Base-by-base conservation (phyloP, 2,888 invertebrate genomes). In the Caenorhabditis wallacei region DNA sequence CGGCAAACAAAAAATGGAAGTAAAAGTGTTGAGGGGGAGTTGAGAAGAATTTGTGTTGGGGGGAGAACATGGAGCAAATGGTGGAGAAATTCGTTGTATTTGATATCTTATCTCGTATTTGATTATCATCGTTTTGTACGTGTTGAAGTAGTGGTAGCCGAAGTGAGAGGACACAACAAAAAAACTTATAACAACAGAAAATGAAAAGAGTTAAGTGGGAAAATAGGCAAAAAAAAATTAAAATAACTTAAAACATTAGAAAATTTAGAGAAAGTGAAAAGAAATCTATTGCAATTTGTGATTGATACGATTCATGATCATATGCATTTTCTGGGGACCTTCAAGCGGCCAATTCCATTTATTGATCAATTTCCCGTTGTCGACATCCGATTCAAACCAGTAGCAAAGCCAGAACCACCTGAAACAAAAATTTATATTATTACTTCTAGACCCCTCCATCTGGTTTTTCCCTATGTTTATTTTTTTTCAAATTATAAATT, bases 401-500 rank as follows among this genome's bases (percentile, higher is more conserved):
- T 86, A 90, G 72, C 89, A 89, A 46, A 91, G 51, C 91, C 91
- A 91, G 85, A 90, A 91, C 91, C 91, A 91, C 88, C 88, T 88
- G 72, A 20, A 84, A 83, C 43, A 30, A 26, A 54, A 26, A 57
- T 43, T 61, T n/a, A 8, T 30, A 8, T 30, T 30, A 30, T 30
- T 30, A 3, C 3, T 30, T 30, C 8, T 30, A 5, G 3, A 8
- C 30, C 30, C 30, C 8, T 8, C 3, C 8, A 5, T 30, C 30
- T 30, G 30, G 3, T 30, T 30, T 30, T 30, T 30, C 4, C 3
- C 30, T 30, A 30, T 30, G 3, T 30, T 5, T 5, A 30, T 3
- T 30, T 30, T 30, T 30, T 30, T 3, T 59, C 24, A 26, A 22
- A 10, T 53, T 10, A 53, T 4, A 22, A n/a, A n/a, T n/a, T n/a